Conservation (phyloP, 2,797 vertebrate genomes). For the Pseudomugil gertrudae region DNA sequence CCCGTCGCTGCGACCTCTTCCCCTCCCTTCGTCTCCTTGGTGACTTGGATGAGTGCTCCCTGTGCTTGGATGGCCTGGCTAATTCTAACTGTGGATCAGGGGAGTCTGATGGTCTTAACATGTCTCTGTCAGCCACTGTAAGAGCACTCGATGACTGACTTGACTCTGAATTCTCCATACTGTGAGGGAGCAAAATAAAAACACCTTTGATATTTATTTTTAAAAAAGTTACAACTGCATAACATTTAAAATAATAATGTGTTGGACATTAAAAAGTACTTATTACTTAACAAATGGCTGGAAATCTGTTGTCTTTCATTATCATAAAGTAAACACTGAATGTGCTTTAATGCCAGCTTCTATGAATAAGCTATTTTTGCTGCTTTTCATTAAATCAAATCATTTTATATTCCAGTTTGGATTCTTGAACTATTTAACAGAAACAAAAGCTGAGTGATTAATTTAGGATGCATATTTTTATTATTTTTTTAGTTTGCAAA, state of each 20-base stretch:
- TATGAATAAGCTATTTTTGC: neutral
- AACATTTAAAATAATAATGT: neutral
- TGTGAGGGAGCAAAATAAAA: constrained; percentile 13
- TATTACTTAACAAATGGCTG: neutral
- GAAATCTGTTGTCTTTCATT: neutral
- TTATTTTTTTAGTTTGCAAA: no score
- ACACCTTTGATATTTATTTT: neutral
- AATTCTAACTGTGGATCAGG: constrained; percentile 52
- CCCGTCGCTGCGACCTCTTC: constrained; percentile 70
- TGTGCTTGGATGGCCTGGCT: constrained; percentile 61
- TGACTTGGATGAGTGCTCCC: constrained; percentile 71
- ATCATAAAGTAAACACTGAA: neutral
- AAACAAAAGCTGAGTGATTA: neutral
- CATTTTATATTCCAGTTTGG: neutral
- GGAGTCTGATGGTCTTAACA: constrained; percentile 29
- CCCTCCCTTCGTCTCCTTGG: constrained; percentile 78
- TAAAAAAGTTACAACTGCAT: no score
- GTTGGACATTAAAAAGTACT: no score
- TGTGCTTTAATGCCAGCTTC: neutral
- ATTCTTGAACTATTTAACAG: neutral
- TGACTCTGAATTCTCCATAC: constrained; percentile 73
- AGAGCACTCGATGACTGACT: constrained; percentile 14
- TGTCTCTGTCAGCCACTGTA: constrained; percentile 33
- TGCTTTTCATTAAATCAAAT: neutral
- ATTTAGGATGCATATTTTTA: no score